These are phyloP conservation scores for Acanthochromis polyacanthus DNA, from an alignment of 2,113 vertebrate species.

Conservation along the genomic window DNA sequence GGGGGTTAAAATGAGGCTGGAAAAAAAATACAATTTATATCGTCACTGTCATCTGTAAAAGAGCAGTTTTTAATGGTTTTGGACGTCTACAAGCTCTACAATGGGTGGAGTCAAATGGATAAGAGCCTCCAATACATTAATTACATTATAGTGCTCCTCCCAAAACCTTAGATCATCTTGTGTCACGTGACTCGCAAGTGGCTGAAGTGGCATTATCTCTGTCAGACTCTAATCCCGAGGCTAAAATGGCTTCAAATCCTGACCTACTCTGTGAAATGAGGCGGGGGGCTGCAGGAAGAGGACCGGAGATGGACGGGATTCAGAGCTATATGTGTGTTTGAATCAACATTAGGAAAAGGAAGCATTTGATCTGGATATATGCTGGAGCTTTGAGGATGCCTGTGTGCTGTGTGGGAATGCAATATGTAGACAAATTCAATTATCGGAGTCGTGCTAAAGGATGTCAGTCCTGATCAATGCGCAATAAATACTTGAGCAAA, in stretches of 20 bases:
- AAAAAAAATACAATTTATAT: conserved; percentile 8
- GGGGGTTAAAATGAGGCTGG: not conserved
- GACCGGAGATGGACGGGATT: conserved; percentile 2
- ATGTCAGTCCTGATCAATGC: conserved; percentile 56
- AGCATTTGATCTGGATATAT: not conserved
- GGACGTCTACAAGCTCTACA: not conserved
- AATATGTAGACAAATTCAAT: conserved; percentile 52
- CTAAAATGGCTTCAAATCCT: conserved; percentile 73
- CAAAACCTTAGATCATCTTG: conserved; percentile 66
- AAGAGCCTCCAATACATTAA: conserved; percentile 59
- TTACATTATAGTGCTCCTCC: conserved; percentile 71
- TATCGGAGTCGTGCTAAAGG: conserved; percentile 27
- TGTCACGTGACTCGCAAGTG: conserved; percentile 76
- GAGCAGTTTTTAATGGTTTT: conserved; percentile 17
- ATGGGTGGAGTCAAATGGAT: conserved; percentile 53
- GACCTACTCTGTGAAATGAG: conserved; percentile 61
- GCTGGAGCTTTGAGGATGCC: conserved; percentile 2
- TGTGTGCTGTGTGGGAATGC: conserved; percentile 29
- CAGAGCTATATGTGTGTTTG: not conserved
- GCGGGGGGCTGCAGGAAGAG: conserved; percentile 44
- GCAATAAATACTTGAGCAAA: conserved; percentile 66
- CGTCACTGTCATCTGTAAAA: not conserved
- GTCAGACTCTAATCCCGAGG: conserved; percentile 70
- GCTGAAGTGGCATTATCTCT: conserved; percentile 77
- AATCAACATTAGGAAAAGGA: not conserved